Percentiles rank a stretch among this genome's conserved stretches.
Evolutionary conservation across 2,113 vertebrate species (phyloP).

Genomic region (Pseudonaja textilis): DNA sequence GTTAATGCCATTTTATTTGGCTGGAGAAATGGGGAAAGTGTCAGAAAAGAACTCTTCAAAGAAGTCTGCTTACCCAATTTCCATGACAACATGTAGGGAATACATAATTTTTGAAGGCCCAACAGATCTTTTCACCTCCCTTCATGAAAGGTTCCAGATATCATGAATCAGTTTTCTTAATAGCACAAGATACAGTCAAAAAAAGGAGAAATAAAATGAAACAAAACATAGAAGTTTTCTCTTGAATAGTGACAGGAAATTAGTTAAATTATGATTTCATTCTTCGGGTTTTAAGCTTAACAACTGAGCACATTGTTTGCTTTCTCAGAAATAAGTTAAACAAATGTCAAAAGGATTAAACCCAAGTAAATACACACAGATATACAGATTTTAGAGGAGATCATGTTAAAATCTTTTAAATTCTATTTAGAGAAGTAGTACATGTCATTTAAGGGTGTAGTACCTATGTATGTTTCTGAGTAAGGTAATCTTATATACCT

Average conservation of each 20-base stretch:
- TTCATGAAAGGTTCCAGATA: conserved; percentile 65
- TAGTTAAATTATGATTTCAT: conserved; percentile 36
- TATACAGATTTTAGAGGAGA: not conserved
- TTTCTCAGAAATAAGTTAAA: not conserved
- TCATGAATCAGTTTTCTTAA: conserved; percentile 68
- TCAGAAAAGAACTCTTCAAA: conserved; percentile 49
- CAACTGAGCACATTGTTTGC: not conserved
- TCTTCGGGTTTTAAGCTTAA: conserved; percentile 30
- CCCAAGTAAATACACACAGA: not conserved
- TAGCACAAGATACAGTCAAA: conserved; percentile 45
- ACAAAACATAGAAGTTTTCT: conserved; percentile 47
- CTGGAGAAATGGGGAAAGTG: conserved; percentile 56
- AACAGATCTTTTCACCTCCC: conserved; percentile 59
- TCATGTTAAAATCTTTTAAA: not conserved
- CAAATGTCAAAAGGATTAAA: not conserved
- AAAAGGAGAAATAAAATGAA: not conserved
- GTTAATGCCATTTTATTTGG: conserved; percentile 47
- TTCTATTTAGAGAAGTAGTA: not conserved
- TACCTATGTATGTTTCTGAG: not conserved
- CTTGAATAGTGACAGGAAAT: conserved; percentile 51
- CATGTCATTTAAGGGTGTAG: not conserved
- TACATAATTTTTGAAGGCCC: conserved; percentile 57
- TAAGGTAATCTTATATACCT: not conserved
- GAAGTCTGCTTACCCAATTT: not conserved
- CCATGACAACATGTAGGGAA: conserved; percentile 27